These are phyloP conservation scores for Lasioglossum villosulum DNA, from an alignment of 2,888 invertebrate species.

Conservation along the genomic window DNA sequence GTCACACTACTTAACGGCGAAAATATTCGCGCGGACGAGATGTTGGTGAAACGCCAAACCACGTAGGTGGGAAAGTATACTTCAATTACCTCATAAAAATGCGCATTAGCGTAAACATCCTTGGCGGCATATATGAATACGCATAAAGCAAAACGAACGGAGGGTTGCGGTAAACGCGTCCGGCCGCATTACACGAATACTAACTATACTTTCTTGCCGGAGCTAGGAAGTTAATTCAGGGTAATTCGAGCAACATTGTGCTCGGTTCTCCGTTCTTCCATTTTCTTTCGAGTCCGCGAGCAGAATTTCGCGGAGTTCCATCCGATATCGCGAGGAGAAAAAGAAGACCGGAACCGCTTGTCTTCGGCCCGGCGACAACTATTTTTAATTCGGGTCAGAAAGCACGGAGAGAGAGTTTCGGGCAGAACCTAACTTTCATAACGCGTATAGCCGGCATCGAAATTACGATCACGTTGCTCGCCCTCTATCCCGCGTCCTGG, in stretches of 20 bases:
- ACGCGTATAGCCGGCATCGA: slow-evolving; percentile 47
- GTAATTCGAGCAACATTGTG: not conserved
- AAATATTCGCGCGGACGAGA: not conserved
- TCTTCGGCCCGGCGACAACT: not conserved
- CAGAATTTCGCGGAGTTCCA: not conserved
- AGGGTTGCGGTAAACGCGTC: not conserved
- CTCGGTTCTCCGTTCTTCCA: not conserved
- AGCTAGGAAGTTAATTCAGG: not conserved
- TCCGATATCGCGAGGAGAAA: not conserved
- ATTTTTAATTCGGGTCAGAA: slow-evolving; percentile 62
- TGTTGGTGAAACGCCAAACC: not conserved
- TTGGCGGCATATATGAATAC: not conserved
- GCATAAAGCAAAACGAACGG: not conserved
- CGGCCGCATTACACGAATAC: not conserved
- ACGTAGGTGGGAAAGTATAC: not conserved
- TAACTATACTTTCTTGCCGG: not conserved
- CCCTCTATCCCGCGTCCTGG: slow-evolving; percentile 24
- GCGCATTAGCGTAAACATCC: not conserved
- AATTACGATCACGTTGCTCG: slow-evolving; percentile 68
- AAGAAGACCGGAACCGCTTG: not conserved
- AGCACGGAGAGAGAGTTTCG: slow-evolving; percentile 7
- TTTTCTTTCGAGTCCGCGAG: not conserved
- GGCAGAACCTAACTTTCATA: slow-evolving; percentile 39
- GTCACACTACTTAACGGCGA: not conserved
- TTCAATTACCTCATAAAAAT: not conserved